Evolutionary conservation across 30 jellyfish, hydroid and myxozoan genomes (phyloP).

Genomic region (Pseudorhiza aurosa): DNA sequence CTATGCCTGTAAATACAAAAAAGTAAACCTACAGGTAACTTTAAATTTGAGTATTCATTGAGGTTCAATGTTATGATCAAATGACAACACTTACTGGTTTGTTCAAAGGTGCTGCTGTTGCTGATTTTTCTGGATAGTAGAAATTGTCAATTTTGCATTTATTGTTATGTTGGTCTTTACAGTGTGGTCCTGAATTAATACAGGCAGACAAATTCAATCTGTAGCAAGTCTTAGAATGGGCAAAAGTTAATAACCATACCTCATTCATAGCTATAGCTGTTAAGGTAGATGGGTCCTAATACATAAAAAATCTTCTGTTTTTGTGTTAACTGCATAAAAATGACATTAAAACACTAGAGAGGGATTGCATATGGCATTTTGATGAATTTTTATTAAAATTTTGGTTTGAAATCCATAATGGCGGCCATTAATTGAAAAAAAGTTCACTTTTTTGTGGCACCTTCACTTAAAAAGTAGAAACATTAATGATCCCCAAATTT

Average conservation of each 20-base stretch:
- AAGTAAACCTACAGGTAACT: too few relatives aligned
- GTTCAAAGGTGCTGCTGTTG: constrained; percentile 76
- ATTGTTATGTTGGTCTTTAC: constrained; percentile 87
- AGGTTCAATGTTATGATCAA: too few relatives aligned
- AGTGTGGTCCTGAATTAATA: constrained; percentile 97
- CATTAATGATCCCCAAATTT: not conserved
- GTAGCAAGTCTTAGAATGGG: too few relatives aligned
- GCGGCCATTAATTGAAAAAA: not conserved
- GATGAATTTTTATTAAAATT: not conserved
- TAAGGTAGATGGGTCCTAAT: too few relatives aligned
- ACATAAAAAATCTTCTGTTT: too few relatives aligned
- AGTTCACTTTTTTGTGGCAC: not conserved
- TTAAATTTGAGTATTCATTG: too few relatives aligned
- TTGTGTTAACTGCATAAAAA: not conserved
- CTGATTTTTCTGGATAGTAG: constrained; percentile 83
- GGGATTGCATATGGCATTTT: not conserved
- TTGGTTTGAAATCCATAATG: constrained; percentile 2
- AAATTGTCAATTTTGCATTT: constrained; percentile 85
- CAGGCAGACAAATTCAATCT: too few relatives aligned
- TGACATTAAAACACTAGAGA: too few relatives aligned
- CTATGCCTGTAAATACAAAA: too few relatives aligned
- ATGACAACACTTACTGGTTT: constrained; percentile 94
- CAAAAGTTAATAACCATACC: too few relatives aligned
- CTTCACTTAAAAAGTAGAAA: not conserved
- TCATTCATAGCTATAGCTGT: too few relatives aligned